Evolutionary conservation across 2,797 vertebrate species (phyloP).

Genomic region (Pseudochirops cupreus): DNA sequence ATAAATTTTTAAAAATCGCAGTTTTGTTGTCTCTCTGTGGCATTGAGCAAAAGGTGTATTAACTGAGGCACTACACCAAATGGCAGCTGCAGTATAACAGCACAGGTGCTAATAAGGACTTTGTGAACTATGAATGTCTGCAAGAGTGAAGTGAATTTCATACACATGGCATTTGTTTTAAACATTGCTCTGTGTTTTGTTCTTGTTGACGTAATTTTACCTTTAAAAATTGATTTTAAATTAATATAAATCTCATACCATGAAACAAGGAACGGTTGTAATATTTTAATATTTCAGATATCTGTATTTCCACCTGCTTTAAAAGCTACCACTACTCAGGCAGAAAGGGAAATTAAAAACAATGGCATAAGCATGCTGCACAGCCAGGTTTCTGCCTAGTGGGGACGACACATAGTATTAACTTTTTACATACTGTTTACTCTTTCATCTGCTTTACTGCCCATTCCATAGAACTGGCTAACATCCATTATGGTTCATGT

Average conservation of each 20-base stretch:
- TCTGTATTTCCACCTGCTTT: not conserved
- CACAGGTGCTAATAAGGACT: not conserved
- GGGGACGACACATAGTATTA: not conserved
- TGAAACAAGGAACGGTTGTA: not conserved
- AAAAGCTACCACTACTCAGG: not conserved
- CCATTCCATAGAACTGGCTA: not conserved
- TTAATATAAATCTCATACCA: conserved; percentile 24
- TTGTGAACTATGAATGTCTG: not conserved
- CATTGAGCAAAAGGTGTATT: not conserved
- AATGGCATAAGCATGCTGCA: not conserved
- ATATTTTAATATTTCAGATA: not conserved
- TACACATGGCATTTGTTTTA: not conserved
- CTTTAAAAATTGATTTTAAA: not conserved
- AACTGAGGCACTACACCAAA: not conserved
- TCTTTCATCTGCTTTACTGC: not conserved
- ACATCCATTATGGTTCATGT: not conserved
- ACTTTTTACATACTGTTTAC: not conserved
- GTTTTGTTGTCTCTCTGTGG: not conserved
- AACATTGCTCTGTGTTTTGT: conserved; percentile 5
- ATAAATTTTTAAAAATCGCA: not conserved
- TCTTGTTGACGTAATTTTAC: conserved; percentile 14
- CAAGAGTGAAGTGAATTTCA: conserved; percentile 11
- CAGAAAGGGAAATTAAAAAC: not conserved
- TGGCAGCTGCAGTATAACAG: not conserved
- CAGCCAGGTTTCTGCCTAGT: not conserved